Percentiles rank a stretch among this genome's conserved stretches.
These are phyloP conservation scores for Pteria penguin DNA, from an alignment of 2,888 invertebrate species.

Conservation along the genomic window DNA sequence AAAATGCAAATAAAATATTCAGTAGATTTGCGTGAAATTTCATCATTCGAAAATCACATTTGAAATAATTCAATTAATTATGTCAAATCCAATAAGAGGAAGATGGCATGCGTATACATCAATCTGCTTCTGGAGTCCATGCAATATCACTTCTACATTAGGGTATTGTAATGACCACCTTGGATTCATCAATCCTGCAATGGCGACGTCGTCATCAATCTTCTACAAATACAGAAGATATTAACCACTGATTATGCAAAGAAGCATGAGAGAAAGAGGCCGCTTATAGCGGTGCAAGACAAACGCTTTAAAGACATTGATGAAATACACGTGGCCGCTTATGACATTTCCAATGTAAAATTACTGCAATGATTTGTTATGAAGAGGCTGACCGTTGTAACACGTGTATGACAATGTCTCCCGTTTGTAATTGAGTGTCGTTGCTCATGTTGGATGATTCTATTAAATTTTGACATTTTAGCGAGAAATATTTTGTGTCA, in stretches of 20 bases:
- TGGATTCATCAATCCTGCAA: not conserved
- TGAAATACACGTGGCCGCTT: constrained; percentile 21
- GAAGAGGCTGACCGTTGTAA: not conserved
- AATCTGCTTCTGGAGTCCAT: no score
- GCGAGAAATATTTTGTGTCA: no score
- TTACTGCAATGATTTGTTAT: not conserved
- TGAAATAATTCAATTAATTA: no score
- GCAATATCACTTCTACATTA: no score
- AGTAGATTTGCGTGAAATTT: no score
- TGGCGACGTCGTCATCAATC: not conserved
- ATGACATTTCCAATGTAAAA: not conserved
- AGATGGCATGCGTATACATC: no score
- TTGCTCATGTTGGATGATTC: not conserved
- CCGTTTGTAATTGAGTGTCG: not conserved
- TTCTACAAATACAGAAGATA: not conserved
- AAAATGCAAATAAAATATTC: no score
- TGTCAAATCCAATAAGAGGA: no score
- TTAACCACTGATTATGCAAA: constrained; percentile 2
- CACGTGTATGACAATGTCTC: not conserved
- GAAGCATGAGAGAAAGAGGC: not conserved
- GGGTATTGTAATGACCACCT: not conserved
- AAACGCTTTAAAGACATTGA: constrained; percentile 7
- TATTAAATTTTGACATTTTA: no score
- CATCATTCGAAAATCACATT: no score
- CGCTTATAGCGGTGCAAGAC: not conserved